Evolutionary conservation across 2,113 vertebrate species (phyloP), one percentile per base, ranked within the genome.

Genomic region (Synodontis membranacea): DNA sequence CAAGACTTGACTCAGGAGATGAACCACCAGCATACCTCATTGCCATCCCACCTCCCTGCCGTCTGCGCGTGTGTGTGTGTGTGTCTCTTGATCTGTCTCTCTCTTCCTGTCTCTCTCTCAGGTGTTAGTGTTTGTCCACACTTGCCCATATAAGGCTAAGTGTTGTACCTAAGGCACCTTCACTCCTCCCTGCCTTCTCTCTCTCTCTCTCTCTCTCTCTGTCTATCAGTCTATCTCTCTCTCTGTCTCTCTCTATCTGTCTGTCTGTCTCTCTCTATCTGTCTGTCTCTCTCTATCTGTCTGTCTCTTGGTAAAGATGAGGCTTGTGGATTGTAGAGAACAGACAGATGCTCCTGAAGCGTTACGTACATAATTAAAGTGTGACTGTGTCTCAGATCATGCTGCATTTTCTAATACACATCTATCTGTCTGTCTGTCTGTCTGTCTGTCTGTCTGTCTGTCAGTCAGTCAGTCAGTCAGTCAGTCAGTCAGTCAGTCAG

Each of bases 21-120:
- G 42, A 62, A 90, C 89, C 80, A 75, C 88, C 64, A 66, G 46
- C 82, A 83, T 83, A 70, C 82, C 82, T 83, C 34, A 72, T 54
- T 48, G 66, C 44, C 82, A 64, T 64, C n/a, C 31, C 82, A 44
- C 75, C 46, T 19, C 31, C 66, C 52, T 72, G 34, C 25, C 76
- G 37, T 84, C 54, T 78, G 72, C 50, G 58, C 64, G 72, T 84
- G 19, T n/a, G n/a, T n/a, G n/a, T n/a, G n/a, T n/a, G n/a, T n/a
- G n/a, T n/a, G n/a, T n/a, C n/a, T 80, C 19, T 80, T 39, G 66
- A 31, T 58, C 76, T 52, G 46, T 52, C 25, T 46, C 48, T 60
- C 8, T 60, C 23, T 37, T 79, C 46, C 46, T 82, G 72, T 60
- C 37, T 60, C 3, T 39, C 15, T 46, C 25, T 62, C 28, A 83